A percentile compares a stretch with the other conserved stretches of the same genome.
Conservation (phyloP, 2,888 invertebrate genomes). For the Cancer borealis region DNA sequence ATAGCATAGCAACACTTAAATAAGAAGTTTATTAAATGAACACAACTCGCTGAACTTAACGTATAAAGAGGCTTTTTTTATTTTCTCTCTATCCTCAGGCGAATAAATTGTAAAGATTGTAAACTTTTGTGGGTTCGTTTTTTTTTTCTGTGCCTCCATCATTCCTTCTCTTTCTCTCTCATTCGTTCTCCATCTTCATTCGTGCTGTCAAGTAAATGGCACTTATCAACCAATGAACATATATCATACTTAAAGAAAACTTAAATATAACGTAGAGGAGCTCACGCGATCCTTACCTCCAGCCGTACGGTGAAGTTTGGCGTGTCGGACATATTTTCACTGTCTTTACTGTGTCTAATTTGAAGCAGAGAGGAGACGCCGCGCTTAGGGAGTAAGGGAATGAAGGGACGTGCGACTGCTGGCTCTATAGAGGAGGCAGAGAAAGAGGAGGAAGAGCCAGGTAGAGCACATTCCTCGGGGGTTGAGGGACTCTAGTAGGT, state of each 20-base stretch:
- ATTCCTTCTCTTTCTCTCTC: background rate
- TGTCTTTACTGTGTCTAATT: background rate
- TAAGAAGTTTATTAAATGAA: background rate
- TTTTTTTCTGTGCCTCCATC: background rate
- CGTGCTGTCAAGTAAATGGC: background rate
- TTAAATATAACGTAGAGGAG: background rate
- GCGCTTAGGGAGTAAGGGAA: background rate
- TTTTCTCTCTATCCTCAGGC: background rate
- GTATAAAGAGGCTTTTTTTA: background rate
- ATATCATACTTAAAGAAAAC: background rate
- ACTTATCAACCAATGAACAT: background rate
- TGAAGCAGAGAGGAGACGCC: background rate
- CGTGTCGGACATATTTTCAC: background rate
- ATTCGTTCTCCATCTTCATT: background rate
- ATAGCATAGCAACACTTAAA: background rate
- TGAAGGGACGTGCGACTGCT: background rate
- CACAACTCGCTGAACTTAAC: slow-evolving; percentile 20
- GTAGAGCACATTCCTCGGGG: slow-evolving; percentile 39
- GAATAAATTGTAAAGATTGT: background rate
- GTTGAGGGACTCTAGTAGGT: slow-evolving; percentile 13
- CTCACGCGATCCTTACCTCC: background rate
- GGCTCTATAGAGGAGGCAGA: slow-evolving; percentile 7
- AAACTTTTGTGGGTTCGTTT: background rate
- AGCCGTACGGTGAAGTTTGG: background rate
- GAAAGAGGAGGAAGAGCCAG: slow-evolving; percentile 16